phyloP scores from a whole-genome alignment of 2,888 invertebrate species.

The Cephus sareptanus region DNA sequence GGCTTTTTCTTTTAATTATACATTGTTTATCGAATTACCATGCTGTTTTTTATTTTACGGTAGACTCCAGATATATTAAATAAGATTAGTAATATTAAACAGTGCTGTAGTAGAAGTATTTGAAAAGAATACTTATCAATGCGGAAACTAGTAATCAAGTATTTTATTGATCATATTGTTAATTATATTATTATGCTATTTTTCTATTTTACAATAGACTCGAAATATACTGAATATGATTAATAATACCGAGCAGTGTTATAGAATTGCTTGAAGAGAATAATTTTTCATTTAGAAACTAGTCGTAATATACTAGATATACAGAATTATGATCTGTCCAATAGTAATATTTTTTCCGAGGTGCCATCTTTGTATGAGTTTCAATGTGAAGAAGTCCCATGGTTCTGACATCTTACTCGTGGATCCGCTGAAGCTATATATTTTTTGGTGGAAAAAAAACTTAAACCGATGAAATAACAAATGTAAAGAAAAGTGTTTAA shows the following conservation, averaged over 20 bases:
- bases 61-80: too few species aligned
- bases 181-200: too few species aligned
- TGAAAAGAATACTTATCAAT: too few species aligned
- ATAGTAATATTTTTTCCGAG: background rate
- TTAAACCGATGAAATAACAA: background rate
- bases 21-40: too few species aligned
- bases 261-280: background rate
- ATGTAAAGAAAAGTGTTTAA: background rate
- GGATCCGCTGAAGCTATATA: background rate
- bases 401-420: background rate
- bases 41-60: too few species aligned
- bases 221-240: background rate
- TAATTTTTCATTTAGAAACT: background rate
- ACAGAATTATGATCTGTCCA: background rate
- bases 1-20: too few species aligned
- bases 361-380: background rate
- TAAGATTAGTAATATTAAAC: too few species aligned
- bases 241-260: background rate
- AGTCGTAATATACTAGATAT: background rate
- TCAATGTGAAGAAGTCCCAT: background rate
- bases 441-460: background rate
- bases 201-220: too few species aligned
- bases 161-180: background rate
- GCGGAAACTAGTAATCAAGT: too few species aligned
- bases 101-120: too few species aligned